A percentile compares a stretch with the other conserved stretches of the same genome.
phyloP scores from a whole-genome alignment of 2,888 invertebrate genomes.

The Hydropsyche betteni region DNA sequence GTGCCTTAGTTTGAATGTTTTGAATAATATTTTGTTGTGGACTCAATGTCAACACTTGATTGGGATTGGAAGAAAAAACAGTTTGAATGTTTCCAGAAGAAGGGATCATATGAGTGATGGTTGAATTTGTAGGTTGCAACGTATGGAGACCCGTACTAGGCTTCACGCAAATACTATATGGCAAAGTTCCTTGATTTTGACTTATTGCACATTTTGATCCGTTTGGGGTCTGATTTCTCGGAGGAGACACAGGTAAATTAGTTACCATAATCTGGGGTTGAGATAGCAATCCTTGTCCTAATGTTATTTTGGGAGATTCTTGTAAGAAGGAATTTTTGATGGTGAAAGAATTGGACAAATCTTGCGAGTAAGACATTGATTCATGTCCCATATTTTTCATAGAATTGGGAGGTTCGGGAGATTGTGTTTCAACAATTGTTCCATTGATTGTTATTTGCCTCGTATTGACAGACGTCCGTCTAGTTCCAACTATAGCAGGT shows the following conservation, averaged over 20 bases:
- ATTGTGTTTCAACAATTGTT: conserved; percentile 66
- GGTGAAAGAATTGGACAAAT: conserved; percentile 65
- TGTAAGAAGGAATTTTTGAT: conserved; percentile 61
- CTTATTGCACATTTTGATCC: conserved; percentile 58
- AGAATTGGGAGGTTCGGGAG: conserved; percentile 59
- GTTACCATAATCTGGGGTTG: conserved; percentile 66
- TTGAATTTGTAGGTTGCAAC: conserved; percentile 59
- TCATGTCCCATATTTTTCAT: conserved; percentile 58
- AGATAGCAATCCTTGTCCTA: conserved; percentile 61
- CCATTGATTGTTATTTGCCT: conserved; percentile 66
- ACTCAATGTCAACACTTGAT: conserved; percentile 63
- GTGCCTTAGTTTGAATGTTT: conserved; percentile 63
- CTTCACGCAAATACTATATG: conserved; percentile 66
- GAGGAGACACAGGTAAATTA: conserved; percentile 62
- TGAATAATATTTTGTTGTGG: conserved; percentile 59
- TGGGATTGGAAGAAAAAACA: conserved; percentile 65
- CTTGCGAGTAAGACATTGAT: conserved; percentile 54
- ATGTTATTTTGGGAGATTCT: conserved; percentile 38
- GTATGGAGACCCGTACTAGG: conserved; percentile 62
- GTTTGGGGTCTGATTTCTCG: conserved; percentile 60
- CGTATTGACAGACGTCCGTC: conserved; percentile 65
- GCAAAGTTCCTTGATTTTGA: conserved; percentile 54
- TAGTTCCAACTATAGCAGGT: conserved; percentile 64
- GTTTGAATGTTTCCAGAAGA: conserved; percentile 63
- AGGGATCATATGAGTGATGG: conserved; percentile 63